Conservation (phyloP, 2,113 vertebrate genomes). For the Saguinus midas region DNA sequence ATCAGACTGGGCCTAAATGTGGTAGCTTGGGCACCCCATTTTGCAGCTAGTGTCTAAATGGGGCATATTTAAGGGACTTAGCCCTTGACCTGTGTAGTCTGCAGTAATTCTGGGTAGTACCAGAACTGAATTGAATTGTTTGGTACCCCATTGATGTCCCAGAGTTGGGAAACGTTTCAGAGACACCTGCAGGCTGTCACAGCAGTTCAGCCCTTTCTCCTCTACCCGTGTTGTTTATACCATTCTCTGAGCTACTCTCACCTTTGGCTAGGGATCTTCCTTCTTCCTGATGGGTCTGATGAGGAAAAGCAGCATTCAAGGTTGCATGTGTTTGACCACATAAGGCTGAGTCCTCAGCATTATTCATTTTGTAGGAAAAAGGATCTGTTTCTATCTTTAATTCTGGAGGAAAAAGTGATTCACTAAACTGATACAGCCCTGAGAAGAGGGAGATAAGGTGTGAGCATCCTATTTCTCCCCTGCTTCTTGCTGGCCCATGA, state of each 20-base stretch:
- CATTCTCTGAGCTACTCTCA: background rate
- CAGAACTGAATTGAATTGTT: background rate
- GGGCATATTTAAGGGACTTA: background rate
- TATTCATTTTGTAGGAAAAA: background rate
- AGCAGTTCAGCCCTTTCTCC: background rate
- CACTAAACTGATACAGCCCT: background rate
- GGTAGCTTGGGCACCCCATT: background rate
- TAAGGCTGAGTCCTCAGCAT: background rate
- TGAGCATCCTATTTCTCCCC: background rate
- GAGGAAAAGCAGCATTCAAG: background rate
- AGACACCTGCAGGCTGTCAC: background rate
- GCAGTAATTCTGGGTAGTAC: background rate
- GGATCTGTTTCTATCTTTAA: background rate
- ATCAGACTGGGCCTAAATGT: background rate
- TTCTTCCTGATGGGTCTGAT: background rate
- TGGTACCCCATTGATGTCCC: background rate
- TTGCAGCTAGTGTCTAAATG: background rate
- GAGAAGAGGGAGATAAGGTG: background rate
- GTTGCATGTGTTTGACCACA: background rate
- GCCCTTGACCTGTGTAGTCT: background rate
- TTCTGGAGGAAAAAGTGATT: background rate
- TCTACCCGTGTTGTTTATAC: rapidly evolving
- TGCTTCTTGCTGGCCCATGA: background rate
- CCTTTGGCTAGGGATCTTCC: background rate
- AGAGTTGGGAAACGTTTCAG: background rate